Conservation (phyloP, 2,888 invertebrate species). For the Sceliomorpha sp. region DNA sequence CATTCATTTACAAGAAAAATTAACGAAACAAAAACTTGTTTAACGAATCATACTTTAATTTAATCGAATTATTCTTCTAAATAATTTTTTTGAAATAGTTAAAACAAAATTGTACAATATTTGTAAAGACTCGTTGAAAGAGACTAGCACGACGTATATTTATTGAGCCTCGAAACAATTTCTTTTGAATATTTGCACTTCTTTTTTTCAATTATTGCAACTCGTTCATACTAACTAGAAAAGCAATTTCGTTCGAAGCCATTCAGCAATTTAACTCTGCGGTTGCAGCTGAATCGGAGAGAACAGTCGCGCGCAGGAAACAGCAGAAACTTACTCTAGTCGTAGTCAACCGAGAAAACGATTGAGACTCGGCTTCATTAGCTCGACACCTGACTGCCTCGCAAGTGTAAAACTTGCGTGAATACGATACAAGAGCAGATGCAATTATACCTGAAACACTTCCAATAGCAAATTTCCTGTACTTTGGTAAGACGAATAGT, state of each 20-base stretch:
- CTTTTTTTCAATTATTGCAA: slow-evolving; percentile 26
- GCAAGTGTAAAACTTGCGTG: slow-evolving; percentile 42
- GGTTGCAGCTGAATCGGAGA: slow-evolving; percentile 46
- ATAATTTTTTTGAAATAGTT: no score
- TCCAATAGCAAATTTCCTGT: slow-evolving; percentile 15
- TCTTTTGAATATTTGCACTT: slow-evolving; percentile 31
- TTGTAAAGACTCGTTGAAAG: no score
- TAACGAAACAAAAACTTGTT: no score
- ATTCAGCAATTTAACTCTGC: slow-evolving; percentile 50
- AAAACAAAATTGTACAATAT: no score
- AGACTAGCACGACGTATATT: no score
- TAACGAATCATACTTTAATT: no score
- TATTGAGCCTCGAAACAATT: slow-evolving; percentile 8
- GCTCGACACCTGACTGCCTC: slow-evolving; percentile 35
- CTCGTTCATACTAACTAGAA: slow-evolving; percentile 33
- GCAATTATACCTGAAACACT: slow-evolving; percentile 41
- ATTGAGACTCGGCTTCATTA: slow-evolving; percentile 47
- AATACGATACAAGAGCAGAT: slow-evolving; percentile 32
- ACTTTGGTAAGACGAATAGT: slow-evolving; percentile 1
- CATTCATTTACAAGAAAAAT: no score
- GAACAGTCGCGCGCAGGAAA: slow-evolving; percentile 44
- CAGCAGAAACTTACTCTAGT: slow-evolving; percentile 32
- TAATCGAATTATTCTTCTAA: no score
- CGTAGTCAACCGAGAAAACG: slow-evolving; percentile 31
- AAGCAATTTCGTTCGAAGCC: slow-evolving; percentile 42